Base-by-base conservation (phyloP, 1,140 invertebrate species). In the Zaprionus vittiger region DNA sequence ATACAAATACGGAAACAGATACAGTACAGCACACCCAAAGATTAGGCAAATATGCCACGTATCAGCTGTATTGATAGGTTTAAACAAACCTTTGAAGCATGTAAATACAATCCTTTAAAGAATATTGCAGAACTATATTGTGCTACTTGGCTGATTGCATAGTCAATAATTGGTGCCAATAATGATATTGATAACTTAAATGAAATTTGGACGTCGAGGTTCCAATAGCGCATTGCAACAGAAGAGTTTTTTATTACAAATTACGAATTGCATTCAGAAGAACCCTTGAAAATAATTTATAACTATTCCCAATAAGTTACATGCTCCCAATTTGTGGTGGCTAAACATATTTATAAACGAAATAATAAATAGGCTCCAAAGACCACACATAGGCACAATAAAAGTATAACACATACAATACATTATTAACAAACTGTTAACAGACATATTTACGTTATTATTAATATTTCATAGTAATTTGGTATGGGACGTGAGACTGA, bases 401-500 rank as follows among this genome's bases (percentile, higher is more conserved):
- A 52, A 22, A 22, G 20, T 24, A 52, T 52, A 14, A 52, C 20
- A 6, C 20, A 52, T 14, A 24, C 20, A 52, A 1, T 12, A 26
- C 14, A 17, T 6, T 17, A 34, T 34, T 34, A 34, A 34, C 31
- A 11, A 28, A 31, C 54, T 31, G 26, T 31, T 56, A 26, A 28
- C 22, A 17, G 1, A 59, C 24, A 37, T 22, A 59, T 54, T 64
- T 63, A 56, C 57, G 57, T 74, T 67, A 57, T 66, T 61, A 55
- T 52, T 52, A 24, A 24, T 60, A 77, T 41, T 37, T 66, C 28
- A 59, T 64, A 47, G 37, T 52, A 28, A 63, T 78, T 87, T 81
- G 77, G 77, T 90, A 91, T 86, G 79, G 89, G 80, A 91, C 77
- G 91, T 92, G 91, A 92, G 91, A 92, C 91, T 92, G 91, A 92